Evolutionary conservation across 1,140 invertebrate species (phyloP).

Genomic region (Habropoda laboriosa): DNA sequence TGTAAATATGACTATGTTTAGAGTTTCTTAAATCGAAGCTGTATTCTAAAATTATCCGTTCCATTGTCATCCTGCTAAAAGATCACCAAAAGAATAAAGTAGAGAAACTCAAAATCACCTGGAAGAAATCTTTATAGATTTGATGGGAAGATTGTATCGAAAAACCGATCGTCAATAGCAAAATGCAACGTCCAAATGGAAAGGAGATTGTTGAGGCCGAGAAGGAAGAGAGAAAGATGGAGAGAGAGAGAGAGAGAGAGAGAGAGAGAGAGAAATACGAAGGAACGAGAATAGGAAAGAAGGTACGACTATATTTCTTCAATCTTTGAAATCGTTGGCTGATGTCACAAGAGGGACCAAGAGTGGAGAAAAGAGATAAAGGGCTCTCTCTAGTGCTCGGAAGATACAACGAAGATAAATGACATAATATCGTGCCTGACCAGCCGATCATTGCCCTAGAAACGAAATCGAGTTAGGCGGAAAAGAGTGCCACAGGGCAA

Average conservation of each 20-base stretch:
- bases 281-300: constrained; percentile 9
- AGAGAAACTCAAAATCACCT: not conserved
- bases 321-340: constrained; percentile 49
- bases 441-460: constrained; percentile 72
- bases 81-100: not conserved
- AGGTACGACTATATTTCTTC: constrained; percentile 54
- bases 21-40: too few relatives aligned
- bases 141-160: constrained; percentile 31
- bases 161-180: constrained; percentile 31
- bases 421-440: constrained; percentile 79
- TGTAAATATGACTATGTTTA: too few relatives aligned
- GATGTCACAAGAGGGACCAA: constrained; percentile 42
- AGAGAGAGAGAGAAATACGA: not conserved
- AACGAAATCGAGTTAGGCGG: constrained; percentile 74
- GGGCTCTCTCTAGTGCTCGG: constrained; percentile 55
- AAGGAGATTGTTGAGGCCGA: constrained; percentile 12
- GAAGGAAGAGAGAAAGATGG: too few relatives aligned
- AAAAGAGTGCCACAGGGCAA: constrained; percentile 67
- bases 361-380: constrained; percentile 64
- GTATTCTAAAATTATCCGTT: too few relatives aligned
- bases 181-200: constrained; percentile 14
- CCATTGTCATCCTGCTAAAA: too few relatives aligned
- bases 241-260: too few relatives aligned
- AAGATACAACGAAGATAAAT: constrained; percentile 79
- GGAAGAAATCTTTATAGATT: not conserved